Base-by-base conservation (phyloP, 2,113 vertebrate genomes). In the Bubo bubo region DNA sequence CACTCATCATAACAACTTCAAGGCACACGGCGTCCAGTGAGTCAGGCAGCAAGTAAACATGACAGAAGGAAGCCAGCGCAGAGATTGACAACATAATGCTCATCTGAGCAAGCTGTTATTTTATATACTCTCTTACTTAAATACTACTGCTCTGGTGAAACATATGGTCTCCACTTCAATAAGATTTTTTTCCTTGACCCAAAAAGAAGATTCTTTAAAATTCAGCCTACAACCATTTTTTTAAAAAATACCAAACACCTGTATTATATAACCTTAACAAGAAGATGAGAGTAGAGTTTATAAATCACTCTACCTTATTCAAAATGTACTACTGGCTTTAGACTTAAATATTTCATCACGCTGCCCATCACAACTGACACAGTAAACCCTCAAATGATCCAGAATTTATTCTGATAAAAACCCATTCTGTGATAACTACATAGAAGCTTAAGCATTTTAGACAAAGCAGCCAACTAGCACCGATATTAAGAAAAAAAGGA, bases 41-140 rank as follows among this genome's bases (percentile, higher is more conserved):
- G 62, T 97, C 95, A 98, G 22, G 58, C 16, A 66, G 49, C 49
- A 63, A 90, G 53, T 60, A 95, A 96, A 92, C 76, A 89, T 0
- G 7, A 64, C 55, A 59, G 73, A 56, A 92, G 64, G 90, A 80
- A 59, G 47, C 74, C 41, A 37, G 43, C 32, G 49, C 30, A 82
- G 41, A 60, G 43, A 43, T 4, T 22, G 66, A 64, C 88, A 79
- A 45, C n/a, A 14, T 0, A 22, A 62, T 15, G 21, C 21, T 90
- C 82, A 45, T 53, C 68, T 49, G 32, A 80, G 64, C 79, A 59
- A 30, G 26, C 22, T 39, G 19, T 20, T 75, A 41, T 26, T 45
- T n/a, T 20, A 56, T 12, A 3, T 6, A 28, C 43, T 49, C 30
- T 17, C 30, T 10, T 23, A 41, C 43, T 14, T 43, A 79, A 52